Evolutionary conservation across 2,113 vertebrate genomes (phyloP), one percentile per base, ranked within the genome.

Genomic region (Tauraco erythrolophus): DNA sequence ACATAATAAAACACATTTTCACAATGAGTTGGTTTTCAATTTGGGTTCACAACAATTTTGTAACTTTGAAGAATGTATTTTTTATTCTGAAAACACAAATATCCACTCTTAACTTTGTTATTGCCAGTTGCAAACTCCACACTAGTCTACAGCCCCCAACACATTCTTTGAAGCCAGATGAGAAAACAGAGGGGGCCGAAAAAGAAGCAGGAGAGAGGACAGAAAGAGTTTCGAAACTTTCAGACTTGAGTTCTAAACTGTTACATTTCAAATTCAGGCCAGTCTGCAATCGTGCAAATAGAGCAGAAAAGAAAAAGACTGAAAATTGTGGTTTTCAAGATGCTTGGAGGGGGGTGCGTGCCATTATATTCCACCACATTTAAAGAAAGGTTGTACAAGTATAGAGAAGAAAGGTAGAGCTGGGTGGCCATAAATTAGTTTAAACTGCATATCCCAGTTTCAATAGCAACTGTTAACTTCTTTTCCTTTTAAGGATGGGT

Each of bases 291-390:
- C 28, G 23, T 56, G 58, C 11, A 89, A 89, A 82, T n/a, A 69
- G 12, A 76, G 10, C 12, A 57, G 25, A 56, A 58, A 66, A 71
- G 15, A 71, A 53, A 70, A 84, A 70, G 22, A 30, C 33, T 23
- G 33, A 31, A 92, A 65, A 50, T 2, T 33, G 4, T 22, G 11
- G 65, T 74, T 37, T 58, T 83, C 79, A 56, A 54, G 41, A 45
- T 54, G 10, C n/a, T 37, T 61, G 39, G 16, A 45, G 28, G 6
- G 3, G 3, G 0, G 7, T 2, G 4, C 8, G 14, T 56, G 46
- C 19, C 84, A 30, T 46, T 64, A 30, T 37, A 61, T 45, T 61
- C 24, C 16, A 46, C 19, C 12, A 43, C 31, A 58, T 53, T 78
- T 53, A 58, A 85, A 41, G 37, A 72, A 43, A 43, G 12, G 6